Evolutionary conservation across 2,888 invertebrate genomes (phyloP).

Genomic region (Gerris lacustris): DNA sequence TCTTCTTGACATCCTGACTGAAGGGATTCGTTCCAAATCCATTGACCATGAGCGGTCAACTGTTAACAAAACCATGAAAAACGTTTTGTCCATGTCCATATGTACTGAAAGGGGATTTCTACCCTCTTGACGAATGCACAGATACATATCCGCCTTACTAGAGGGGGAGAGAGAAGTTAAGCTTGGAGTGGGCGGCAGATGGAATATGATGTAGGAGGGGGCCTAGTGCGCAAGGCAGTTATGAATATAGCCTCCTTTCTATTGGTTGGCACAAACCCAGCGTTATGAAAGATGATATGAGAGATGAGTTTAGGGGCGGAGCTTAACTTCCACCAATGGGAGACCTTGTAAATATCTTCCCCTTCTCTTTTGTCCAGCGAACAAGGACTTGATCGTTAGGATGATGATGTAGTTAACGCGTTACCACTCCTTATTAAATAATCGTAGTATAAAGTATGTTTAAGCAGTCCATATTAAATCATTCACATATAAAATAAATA

Average conservation of each 20-base stretch:
- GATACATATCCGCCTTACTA: no score
- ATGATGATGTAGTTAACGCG: no score
- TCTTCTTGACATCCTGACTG: no score
- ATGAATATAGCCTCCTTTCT: neutral
- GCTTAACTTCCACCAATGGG: neutral
- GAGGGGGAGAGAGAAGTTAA: neutral
- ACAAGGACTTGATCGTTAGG: no score
- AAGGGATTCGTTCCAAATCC: neutral
- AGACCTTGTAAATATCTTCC: no score
- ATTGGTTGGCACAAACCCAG: neutral
- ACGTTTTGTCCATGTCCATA: neutral
- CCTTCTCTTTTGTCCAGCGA: no score
- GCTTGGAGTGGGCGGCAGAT: neutral
- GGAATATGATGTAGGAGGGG: slow-evolving; percentile 3
- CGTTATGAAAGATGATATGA: slow-evolving; percentile 2
- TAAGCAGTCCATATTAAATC: no score
- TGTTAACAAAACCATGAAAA: neutral
- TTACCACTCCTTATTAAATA: no score
- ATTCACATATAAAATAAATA: no score
- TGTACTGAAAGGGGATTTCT: neutral
- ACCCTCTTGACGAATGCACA: neutral
- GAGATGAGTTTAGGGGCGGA: neutral
- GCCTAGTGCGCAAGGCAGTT: neutral
- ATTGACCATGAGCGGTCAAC: neutral
- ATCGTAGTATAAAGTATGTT: no score